Percentiles rank a stretch among this genome's conserved stretches.
These are phyloP conservation scores for Nyctereutes procyonoides DNA, from an alignment of 2,113 vertebrate species.

Conservation along the genomic window DNA sequence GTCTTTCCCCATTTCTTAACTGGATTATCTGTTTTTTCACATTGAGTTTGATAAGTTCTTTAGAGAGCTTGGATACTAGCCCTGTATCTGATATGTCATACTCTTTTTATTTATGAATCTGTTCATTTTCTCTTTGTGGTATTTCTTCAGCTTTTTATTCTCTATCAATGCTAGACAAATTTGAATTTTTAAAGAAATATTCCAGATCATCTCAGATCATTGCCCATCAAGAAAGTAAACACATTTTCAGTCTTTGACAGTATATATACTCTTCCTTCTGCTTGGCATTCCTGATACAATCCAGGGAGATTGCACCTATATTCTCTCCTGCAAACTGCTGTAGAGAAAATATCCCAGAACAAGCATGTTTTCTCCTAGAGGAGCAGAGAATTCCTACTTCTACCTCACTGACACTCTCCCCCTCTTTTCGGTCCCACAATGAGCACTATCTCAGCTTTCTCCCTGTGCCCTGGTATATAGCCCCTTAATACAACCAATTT, in stretches of 20 bases:
- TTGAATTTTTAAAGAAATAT: neutral
- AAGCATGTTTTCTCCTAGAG: neutral
- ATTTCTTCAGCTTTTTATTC: neutral
- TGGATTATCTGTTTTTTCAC: no score
- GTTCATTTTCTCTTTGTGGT: neutral
- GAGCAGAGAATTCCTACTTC: neutral
- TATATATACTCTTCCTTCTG: no score
- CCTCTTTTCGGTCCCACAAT: neutral
- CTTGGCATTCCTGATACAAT: fast-evolving
- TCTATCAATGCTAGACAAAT: neutral
- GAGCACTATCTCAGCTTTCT: neutral
- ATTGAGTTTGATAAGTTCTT: no score
- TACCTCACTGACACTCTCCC: no score
- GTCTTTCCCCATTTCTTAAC: no score
- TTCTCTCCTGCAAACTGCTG: fast-evolving
- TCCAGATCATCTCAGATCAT: neutral
- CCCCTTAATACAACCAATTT: neutral
- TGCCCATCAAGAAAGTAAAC: neutral
- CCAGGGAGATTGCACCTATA: fast-evolving
- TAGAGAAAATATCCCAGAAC: neutral
- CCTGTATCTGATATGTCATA: no score
- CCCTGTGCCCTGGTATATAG: fast-evolving
- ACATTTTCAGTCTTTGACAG: neutral
- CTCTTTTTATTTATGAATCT: neutral
- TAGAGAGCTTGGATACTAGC: no score